Evolutionary conservation across 2,797 vertebrate genomes (phyloP).

Genomic region (Gadopsis marmoratus): DNA sequence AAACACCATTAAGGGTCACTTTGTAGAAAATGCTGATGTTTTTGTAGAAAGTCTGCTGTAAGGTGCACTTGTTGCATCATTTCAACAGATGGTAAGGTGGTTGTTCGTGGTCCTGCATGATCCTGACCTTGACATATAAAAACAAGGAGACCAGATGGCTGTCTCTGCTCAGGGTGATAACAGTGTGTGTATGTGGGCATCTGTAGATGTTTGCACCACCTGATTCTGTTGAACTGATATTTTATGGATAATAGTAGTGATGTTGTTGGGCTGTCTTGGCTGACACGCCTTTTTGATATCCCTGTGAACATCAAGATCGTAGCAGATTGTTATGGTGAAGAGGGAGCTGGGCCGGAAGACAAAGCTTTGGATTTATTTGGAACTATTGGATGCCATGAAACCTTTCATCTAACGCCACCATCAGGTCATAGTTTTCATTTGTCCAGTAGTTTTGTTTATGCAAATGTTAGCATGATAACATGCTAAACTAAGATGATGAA

Average conservation of each 20-base stretch:
- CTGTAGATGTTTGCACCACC: background rate
- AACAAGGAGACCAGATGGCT: slow-evolving; percentile 34
- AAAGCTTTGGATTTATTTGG: too few relatives aligned
- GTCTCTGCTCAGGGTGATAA: slow-evolving; percentile 2
- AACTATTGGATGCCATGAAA: too few relatives aligned
- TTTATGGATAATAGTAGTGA: background rate
- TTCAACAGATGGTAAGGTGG: slow-evolving; percentile 42
- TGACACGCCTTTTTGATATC: background rate
- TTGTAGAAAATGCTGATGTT: slow-evolving; percentile 40
- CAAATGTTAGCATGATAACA: too few relatives aligned
- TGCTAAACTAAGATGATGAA: background rate
- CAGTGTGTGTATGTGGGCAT: slow-evolving; percentile 1
- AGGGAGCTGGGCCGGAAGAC: too few relatives aligned
- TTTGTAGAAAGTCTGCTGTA: slow-evolving; percentile 27
- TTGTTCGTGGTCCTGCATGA: slow-evolving; percentile 21
- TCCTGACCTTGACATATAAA: slow-evolving; percentile 27
- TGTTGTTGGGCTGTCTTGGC: background rate
- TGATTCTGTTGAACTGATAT: background rate
- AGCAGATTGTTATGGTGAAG: too few relatives aligned
- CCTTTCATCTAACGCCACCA: background rate
- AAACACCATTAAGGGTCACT: slow-evolving; percentile 14
- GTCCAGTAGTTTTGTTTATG: too few relatives aligned
- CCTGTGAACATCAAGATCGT: too few relatives aligned
- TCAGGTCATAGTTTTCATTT: too few relatives aligned
- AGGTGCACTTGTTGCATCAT: slow-evolving; percentile 8